Conservation (phyloP, 2,113 vertebrate genomes). For the Protobothrops mucrosquamatus region DNA sequence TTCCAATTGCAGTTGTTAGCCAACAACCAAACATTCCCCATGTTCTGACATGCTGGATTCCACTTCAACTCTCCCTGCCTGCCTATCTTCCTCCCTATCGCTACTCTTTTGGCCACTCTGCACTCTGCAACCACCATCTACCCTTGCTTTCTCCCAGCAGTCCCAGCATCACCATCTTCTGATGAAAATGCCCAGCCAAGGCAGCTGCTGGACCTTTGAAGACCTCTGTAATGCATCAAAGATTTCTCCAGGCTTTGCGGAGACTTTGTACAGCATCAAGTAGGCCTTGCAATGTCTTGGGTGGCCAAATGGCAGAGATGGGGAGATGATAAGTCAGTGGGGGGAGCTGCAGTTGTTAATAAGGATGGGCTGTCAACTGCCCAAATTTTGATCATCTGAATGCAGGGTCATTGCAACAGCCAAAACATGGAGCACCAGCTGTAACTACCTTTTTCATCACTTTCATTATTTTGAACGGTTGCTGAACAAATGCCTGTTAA, state of each 20-base stretch:
- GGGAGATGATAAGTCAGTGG: neutral
- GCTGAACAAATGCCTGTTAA: neutral
- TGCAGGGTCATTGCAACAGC: neutral
- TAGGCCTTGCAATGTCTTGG: neutral
- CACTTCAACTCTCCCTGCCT: neutral
- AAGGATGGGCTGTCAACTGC: neutral
- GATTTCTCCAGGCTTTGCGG: neutral
- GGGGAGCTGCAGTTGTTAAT: neutral
- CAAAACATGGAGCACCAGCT: neutral
- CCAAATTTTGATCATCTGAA: neutral
- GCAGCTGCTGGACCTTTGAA: neutral
- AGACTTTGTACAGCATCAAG: neutral
- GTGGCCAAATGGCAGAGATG: neutral
- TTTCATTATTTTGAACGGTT: neutral
- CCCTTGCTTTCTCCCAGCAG: neutral
- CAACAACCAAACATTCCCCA: neutral
- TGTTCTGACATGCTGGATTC: neutral
- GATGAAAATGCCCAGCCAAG: neutral
- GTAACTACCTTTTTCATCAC: neutral
- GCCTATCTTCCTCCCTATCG: neutral
- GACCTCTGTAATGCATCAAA: neutral
- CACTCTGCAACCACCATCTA: neutral
- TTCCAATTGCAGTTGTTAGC: neutral
- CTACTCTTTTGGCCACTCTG: neutral
- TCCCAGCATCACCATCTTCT: neutral